phyloP scores from a whole-genome alignment of 1,140 invertebrate species.

The Eupristina koningsbergeri region DNA sequence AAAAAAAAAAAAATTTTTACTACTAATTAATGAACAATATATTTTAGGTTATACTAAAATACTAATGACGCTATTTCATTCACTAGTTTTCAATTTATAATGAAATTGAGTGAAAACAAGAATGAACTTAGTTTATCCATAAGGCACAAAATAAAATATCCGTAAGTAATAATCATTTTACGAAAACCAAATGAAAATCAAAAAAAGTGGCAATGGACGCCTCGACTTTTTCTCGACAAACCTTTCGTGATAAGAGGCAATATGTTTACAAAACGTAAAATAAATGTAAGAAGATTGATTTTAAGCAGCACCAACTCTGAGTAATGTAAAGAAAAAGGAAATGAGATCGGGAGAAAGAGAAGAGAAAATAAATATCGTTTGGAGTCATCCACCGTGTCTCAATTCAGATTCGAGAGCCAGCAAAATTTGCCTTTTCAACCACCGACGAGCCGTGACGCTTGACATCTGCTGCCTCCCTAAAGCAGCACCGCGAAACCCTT shows the following conservation, averaged over 20 bases:
- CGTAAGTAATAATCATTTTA: not conserved
- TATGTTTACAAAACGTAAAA: conserved; percentile 20
- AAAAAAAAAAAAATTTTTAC: too few species aligned
- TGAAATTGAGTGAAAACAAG: not conserved
- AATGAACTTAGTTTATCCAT: not conserved
- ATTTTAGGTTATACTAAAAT: too few species aligned
- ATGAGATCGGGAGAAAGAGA: not conserved
- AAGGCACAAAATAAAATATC: not conserved
- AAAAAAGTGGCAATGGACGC: not conserved
- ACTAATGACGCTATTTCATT: too few species aligned
- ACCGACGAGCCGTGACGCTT: conserved; percentile 72
- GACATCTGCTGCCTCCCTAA: conserved; percentile 68
- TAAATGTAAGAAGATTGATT: conserved; percentile 41
- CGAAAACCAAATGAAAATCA: not conserved
- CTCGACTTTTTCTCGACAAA: not conserved
- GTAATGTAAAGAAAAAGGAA: not conserved
- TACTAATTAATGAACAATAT: too few species aligned
- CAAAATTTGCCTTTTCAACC: conserved; percentile 64
- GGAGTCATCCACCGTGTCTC: conserved; percentile 72
- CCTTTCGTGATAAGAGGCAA: conserved; percentile 36
- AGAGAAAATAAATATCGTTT: conserved; percentile 63
- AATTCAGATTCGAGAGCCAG: conserved; percentile 67
- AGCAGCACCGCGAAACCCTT: conserved; percentile 19
- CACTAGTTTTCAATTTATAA: not conserved
- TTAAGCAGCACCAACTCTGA: not conserved